Evolutionary conservation across 2,888 invertebrate species (phyloP).

Genomic region (Drosophila mimetica): DNA sequence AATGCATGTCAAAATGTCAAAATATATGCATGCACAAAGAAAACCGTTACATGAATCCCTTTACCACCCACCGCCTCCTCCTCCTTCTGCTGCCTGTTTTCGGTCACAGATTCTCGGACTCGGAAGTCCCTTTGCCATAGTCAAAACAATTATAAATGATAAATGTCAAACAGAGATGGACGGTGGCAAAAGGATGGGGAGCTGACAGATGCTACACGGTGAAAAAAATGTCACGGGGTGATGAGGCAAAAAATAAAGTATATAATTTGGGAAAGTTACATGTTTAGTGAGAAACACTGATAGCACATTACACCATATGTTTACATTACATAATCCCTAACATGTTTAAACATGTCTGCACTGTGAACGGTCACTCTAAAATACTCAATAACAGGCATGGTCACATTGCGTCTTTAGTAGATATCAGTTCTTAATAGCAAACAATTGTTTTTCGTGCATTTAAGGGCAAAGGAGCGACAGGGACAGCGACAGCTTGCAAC

Average conservation of each 20-base stretch:
- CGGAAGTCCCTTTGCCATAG: constrained; percentile 44
- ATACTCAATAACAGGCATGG: background rate
- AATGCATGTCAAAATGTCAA: constrained; percentile 80
- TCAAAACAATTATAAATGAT: constrained; percentile 78
- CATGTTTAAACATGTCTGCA: background rate
- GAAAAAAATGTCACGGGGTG: background rate
- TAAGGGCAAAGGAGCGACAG: background rate
- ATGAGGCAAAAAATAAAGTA: too few relatives aligned
- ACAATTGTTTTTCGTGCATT: background rate
- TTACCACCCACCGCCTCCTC: background rate
- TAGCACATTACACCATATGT: too few relatives aligned
- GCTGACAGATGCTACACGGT: constrained; percentile 4
- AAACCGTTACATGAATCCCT: constrained; percentile 30
- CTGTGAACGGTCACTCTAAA: background rate
- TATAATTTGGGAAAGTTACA: too few relatives aligned
- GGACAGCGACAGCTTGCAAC: constrained; percentile 11
- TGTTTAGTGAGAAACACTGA: too few relatives aligned
- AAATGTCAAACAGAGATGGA: constrained; percentile 57
- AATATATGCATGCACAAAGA: constrained; percentile 75
- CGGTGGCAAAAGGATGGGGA: constrained; percentile 16
- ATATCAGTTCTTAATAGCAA: background rate
- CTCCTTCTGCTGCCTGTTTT: too few relatives aligned
- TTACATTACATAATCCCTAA: too few relatives aligned
- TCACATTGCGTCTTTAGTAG: background rate
- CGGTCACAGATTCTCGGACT: constrained; percentile 21